These are phyloP conservation scores for Phymastichus coffea DNA, from an alignment of 1,140 invertebrate species.

Conservation along the genomic window DNA sequence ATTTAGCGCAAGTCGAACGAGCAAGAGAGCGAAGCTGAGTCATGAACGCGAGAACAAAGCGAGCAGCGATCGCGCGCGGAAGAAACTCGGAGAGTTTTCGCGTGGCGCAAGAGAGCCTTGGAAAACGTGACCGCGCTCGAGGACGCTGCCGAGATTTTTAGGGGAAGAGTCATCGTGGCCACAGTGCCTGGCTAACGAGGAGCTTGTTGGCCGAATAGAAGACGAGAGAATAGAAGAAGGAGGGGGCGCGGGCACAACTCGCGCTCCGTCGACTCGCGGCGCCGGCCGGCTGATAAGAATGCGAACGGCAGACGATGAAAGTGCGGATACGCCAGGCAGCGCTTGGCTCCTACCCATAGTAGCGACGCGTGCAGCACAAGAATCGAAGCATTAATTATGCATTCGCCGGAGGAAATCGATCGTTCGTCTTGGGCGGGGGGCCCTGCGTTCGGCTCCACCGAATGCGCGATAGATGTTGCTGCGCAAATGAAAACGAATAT, in stretches of 20 bases:
- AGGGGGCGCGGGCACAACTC: neutral
- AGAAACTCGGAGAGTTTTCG: neutral
- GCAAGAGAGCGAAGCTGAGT: neutral
- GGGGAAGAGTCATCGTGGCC: neutral
- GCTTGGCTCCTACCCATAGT: too few relatives aligned
- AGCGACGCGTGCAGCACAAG: neutral
- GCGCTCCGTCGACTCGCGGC: neutral
- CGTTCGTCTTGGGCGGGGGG: slow-evolving; percentile 5
- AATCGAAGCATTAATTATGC: slow-evolving; percentile 18
- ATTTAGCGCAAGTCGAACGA: too few relatives aligned
- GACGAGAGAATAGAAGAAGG: neutral
- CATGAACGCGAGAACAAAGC: neutral
- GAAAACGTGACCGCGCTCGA: neutral
- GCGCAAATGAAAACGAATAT: too few relatives aligned
- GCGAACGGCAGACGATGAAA: slow-evolving; percentile 13
- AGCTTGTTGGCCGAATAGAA: neutral
- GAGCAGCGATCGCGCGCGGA: neutral
- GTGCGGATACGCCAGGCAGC: neutral
- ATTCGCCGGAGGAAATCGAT: slow-evolving; percentile 20
- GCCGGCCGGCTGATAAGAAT: neutral
- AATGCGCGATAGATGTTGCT: too few relatives aligned
- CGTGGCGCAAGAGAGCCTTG: neutral
- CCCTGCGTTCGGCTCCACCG: neutral
- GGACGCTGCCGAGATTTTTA: neutral
- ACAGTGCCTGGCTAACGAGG: neutral